These are phyloP conservation scores for Temnopleurus reevesii DNA, from an alignment of 53 echinoderm and acorn worm genomes.

Conservation along the genomic window DNA sequence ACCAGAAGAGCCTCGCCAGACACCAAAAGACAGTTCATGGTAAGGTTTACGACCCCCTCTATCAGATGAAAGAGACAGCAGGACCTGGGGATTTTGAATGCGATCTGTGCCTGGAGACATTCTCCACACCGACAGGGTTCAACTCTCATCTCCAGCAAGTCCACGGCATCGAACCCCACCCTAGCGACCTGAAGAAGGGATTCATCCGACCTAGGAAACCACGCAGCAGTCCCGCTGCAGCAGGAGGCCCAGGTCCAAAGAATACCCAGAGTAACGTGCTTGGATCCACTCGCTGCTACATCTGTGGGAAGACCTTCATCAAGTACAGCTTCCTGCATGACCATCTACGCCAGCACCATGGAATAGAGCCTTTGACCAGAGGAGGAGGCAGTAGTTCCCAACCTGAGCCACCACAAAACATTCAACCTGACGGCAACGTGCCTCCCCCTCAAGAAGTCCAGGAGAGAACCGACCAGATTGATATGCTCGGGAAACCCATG, in stretches of 20 bases:
- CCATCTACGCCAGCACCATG: conserved; percentile 51
- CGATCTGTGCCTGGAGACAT: conserved; percentile 23
- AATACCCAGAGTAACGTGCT: background rate
- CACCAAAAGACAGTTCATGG: conserved; percentile 44
- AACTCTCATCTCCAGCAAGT: background rate
- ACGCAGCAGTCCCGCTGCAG: background rate
- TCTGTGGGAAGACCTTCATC: conserved; percentile 39
- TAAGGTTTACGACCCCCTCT: background rate
- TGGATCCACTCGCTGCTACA: conserved; percentile 22
- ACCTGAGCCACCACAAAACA: background rate
- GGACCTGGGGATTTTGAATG: conserved; percentile 21
- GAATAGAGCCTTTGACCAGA: conserved; percentile 28
- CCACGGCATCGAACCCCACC: conserved; percentile 31
- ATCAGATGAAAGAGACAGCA: background rate
- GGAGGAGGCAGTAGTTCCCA: background rate
- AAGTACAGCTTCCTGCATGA: conserved; percentile 20
- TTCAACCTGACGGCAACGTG: background rate
- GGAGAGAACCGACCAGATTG: conserved; percentile 25
- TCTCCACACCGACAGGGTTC: background rate
- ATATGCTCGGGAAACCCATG: conserved; percentile 50
- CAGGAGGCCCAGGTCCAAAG: background rate
- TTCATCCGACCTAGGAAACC: background rate
- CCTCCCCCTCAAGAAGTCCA: background rate
- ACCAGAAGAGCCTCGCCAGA: background rate
- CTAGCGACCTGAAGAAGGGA: background rate